Base-by-base conservation (phyloP, 2,113 vertebrate genomes). In the Muntiacus muntjak region DNA sequence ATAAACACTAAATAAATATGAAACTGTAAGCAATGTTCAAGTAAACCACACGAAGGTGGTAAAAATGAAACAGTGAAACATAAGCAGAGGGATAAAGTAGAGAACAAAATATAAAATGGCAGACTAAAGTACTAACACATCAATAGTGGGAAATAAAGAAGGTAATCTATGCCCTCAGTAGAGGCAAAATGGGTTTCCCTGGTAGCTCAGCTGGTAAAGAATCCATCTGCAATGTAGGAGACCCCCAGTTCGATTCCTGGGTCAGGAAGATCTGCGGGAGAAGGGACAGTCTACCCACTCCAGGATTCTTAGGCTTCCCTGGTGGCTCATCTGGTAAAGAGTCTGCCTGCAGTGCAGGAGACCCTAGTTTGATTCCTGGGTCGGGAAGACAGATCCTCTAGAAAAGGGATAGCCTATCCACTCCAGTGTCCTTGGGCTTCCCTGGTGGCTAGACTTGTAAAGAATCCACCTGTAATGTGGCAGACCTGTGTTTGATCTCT, bases 171-270 rank as follows among this genome's bases (percentile, higher is more conserved):
- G 78, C 28, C 78, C 45, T 47, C 40, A 33, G 16, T 55, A 19
- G 19, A 30, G 15, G 50, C 10, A 62, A n/a, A 30, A 58, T 0
- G 6, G 19, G 19, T 36, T 71, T 71, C n/a, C 9, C 64, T 36
- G 67, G 67, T 23, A 71, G 67, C 67, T 71, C n/a, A 71, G n/a
- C 19, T 71, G 11, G 67, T 40, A 40, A 71, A 71, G n/a, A 71
- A 36, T 23, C 67, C 19, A 71, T 40, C n/a, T 23, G 19, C n/a
- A 40, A 40, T 71, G 64, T 19, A 40, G 67, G 19, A 71, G 36
- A 71, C 9, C 67, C 19, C 19, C 5, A 36, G n/a, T 71, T 71
- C 0, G 1, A 71, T 40, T 40, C n/a, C n/a, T 40, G 2, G n/a
- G 67, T 40, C n/a, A 71, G 67, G 67, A 71, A 71, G 67, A 71